These are phyloP conservation scores for Drosophila seguyi DNA, from an alignment of 1,140 invertebrate genomes.

Conservation along the genomic window DNA sequence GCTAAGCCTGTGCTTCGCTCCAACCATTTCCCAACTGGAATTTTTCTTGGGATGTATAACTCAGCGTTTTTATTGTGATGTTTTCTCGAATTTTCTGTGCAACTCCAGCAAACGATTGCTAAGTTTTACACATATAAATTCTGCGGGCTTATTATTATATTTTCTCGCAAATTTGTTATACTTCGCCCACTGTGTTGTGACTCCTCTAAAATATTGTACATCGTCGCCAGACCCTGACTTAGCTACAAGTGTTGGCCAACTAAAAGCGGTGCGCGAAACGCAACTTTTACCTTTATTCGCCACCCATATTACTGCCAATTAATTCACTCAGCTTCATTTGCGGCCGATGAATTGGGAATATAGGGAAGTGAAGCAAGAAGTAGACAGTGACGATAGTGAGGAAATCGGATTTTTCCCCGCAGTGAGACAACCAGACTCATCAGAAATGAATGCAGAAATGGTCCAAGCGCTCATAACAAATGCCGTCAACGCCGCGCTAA, in stretches of 20 bases:
- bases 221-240: neutral
- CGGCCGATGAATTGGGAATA: constrained; percentile 7
- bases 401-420: neutral
- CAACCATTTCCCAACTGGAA: no score
- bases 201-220: no score
- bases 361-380: constrained; percentile 6
- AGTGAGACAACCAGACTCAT: neutral
- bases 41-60: no score
- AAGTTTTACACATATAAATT: no score
- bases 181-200: no score
- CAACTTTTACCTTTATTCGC: neutral
- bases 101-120: no score
- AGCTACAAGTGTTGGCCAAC: neutral
- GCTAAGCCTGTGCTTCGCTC: no score
- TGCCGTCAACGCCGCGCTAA: neutral
- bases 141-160: no score
- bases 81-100: no score
- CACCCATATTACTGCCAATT: neutral
- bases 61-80: no score
- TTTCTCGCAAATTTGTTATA: no score
- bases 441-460: neutral
- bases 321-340: neutral
- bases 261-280: neutral
- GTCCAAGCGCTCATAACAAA: neutral
- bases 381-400: constrained; percentile 12